These are phyloP conservation scores for Hemiprocne comata DNA, from an alignment of 2,113 vertebrate species.

Conservation along the genomic window DNA sequence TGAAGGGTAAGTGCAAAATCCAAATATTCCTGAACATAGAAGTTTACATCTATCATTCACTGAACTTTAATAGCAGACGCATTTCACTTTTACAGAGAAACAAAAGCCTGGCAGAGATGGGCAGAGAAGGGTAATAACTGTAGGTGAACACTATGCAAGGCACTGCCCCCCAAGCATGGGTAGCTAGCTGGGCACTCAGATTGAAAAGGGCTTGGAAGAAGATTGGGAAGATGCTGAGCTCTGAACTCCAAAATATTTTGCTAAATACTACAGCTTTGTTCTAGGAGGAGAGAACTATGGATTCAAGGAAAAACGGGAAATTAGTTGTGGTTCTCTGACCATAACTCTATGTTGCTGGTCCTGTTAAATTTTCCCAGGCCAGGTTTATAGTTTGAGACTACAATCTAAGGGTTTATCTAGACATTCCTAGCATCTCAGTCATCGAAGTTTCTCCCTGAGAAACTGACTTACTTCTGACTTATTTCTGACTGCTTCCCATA, in stretches of 20 bases:
- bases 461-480: no score
- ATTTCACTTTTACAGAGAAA: background rate
- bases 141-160: fast-evolving
- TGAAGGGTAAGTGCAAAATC: background rate
- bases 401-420: background rate
- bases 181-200: fast-evolving
- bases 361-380: background rate
- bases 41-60: background rate
- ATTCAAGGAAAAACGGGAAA: background rate
- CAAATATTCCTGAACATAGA: background rate
- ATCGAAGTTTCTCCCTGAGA: background rate
- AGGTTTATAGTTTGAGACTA: background rate
- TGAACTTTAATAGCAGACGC: background rate
- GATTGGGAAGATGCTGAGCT: background rate
- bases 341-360: background rate
- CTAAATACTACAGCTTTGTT: background rate
- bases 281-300: background rate
- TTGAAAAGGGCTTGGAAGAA: background rate
- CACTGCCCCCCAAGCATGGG: background rate
- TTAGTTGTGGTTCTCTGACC: background rate
- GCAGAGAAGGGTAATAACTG: background rate
- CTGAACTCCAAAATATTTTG: background rate
- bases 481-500: background rate
- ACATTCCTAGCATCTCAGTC: background rate
- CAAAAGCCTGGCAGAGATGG: background rate